Evolutionary conservation across 1,140 invertebrate species (phyloP).

Genomic region (Luehdorfia chinensis): DNA sequence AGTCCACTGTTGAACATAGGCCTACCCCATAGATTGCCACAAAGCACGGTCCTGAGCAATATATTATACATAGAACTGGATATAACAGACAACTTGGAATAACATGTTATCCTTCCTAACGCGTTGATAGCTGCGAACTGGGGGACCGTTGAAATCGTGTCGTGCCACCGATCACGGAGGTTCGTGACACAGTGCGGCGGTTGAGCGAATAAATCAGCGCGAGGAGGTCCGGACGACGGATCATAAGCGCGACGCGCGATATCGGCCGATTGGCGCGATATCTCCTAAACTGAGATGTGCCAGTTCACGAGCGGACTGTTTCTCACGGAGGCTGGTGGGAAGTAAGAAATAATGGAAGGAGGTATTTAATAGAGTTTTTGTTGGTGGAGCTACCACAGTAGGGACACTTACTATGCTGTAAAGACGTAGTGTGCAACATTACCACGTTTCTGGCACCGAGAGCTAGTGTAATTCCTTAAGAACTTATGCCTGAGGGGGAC

Average conservation of each 20-base stretch:
- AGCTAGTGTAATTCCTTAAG: too few relatives aligned
- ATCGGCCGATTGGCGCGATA: slow-evolving; percentile 22
- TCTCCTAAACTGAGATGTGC: slow-evolving; percentile 30
- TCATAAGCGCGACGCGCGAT: slow-evolving; percentile 26
- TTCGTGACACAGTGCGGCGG: slow-evolving; percentile 24
- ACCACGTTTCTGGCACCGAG: too few relatives aligned
- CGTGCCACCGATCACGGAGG: slow-evolving; percentile 26
- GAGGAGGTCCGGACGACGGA: slow-evolving; percentile 15
- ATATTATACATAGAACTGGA: too few relatives aligned
- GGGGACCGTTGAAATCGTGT: slow-evolving; percentile 19
- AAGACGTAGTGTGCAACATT: too few relatives aligned
- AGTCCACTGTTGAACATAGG: too few relatives aligned
- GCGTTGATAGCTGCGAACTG: neutral
- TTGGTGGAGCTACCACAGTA: too few relatives aligned
- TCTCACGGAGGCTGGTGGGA: slow-evolving; percentile 26
- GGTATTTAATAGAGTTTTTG: neutral
- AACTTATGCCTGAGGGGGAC: too few relatives aligned
- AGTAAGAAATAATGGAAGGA: too few relatives aligned
- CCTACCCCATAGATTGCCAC: too few relatives aligned
- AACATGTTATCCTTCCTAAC: slow-evolving; percentile 5
- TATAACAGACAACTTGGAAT: neutral
- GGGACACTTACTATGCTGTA: too few relatives aligned
- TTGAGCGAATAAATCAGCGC: slow-evolving; percentile 30
- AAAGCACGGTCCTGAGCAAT: too few relatives aligned
- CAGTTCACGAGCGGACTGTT: slow-evolving; percentile 30